These are phyloP conservation scores for Phodopus roborovskii DNA, from an alignment of 2,113 vertebrate species.

Conservation along the genomic window DNA sequence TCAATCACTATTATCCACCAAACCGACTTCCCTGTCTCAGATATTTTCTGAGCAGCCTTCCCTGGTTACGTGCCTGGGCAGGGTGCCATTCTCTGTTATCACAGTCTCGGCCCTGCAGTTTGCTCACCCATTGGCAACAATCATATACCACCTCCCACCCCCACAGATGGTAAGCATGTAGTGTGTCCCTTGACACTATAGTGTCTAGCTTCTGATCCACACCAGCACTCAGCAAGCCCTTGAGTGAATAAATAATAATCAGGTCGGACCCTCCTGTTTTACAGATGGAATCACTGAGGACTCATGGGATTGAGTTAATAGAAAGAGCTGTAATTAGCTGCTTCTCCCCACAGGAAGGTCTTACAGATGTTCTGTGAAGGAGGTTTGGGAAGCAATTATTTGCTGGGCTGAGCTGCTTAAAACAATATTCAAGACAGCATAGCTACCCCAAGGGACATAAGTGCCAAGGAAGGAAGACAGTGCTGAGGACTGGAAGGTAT, in stretches of 20 bases:
- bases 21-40: background rate
- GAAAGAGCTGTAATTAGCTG: conserved; percentile 23
- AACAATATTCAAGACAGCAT: background rate
- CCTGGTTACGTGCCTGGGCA: background rate
- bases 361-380: background rate
- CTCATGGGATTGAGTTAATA: background rate
- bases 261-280: background rate
- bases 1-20: background rate
- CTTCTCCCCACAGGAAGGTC: conserved; percentile 8
- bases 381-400: background rate
- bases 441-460: background rate
- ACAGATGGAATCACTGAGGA: conserved; percentile 5
- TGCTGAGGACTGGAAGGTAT: background rate
- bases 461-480: background rate
- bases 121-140: background rate
- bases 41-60: background rate
- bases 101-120: background rate
- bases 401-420: background rate
- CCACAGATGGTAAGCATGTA: fast-evolving
- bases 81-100: background rate
- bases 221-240: background rate
- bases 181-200: background rate
- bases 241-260: conserved; percentile 17
- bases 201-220: background rate
- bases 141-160: background rate